Percentiles rank a stretch among this genome's conserved stretches.
These are phyloP conservation scores for Acronicta psi DNA, from an alignment of 2,888 invertebrate species.

Conservation along the genomic window DNA sequence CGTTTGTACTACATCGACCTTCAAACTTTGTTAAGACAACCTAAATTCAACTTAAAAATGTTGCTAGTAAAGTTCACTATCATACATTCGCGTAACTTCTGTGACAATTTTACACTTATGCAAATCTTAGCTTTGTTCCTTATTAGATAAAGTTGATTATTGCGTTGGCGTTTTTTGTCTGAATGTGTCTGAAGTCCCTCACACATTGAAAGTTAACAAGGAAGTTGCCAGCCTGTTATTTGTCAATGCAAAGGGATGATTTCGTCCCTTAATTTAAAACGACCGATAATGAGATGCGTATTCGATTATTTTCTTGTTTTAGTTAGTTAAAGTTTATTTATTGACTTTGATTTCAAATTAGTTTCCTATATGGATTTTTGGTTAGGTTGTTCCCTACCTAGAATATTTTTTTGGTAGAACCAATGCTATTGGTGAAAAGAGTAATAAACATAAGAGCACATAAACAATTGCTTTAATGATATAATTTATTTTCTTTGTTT, in stretches of 20 bases:
- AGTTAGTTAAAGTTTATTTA: conserved; percentile 44
- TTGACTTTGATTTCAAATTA: conserved; percentile 36
- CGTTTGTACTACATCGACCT: conserved; percentile 50
- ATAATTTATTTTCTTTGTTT: no score
- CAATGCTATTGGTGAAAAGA: no score
- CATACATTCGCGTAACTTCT: not conserved
- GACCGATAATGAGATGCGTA: conserved; percentile 85
- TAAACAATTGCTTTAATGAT: no score
- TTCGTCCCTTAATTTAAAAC: conserved; percentile 83
- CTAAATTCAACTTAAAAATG: conserved; percentile 49
- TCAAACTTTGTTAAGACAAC: conserved; percentile 55
- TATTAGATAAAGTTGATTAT: conserved; percentile 38
- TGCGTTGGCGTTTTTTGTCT: conserved; percentile 32
- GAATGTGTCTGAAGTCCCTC: conserved; percentile 67
- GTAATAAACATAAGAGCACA: no score
- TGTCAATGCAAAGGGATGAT: conserved; percentile 85
- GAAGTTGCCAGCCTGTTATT: conserved; percentile 83
- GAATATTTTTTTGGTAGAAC: no score
- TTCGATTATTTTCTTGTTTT: conserved; percentile 74
- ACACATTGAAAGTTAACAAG: conserved; percentile 80
- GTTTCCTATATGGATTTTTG: no score
- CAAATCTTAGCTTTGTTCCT: conserved; percentile 52
- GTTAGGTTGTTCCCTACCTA: no score
- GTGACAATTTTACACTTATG: conserved; percentile 9
- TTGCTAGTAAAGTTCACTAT: conserved; percentile 9